Conservation (phyloP, 2,113 vertebrate species). For the Amblyopsis rosae region DNA sequence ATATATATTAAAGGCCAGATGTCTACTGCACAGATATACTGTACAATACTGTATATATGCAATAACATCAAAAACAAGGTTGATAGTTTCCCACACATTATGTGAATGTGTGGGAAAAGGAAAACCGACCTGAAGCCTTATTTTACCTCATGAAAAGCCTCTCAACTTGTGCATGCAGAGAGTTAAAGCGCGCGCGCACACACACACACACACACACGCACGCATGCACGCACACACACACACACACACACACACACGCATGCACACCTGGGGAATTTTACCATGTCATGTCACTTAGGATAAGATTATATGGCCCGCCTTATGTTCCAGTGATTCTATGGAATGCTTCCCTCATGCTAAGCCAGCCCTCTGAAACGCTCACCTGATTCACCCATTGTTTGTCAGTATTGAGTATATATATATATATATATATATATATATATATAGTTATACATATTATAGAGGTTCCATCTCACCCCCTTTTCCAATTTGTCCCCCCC, state of each 20-base stretch:
- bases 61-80: too few relatives aligned
- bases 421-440: too few relatives aligned
- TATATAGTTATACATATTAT: too few relatives aligned
- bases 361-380: constrained; percentile 8
- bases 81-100: neutral
- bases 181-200: too few relatives aligned
- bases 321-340: constrained; percentile 2
- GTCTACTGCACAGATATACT: too few relatives aligned
- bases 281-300: neutral
- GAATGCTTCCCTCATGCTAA: constrained; percentile 35
- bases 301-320: constrained; percentile 1
- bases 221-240: neutral
- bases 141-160: constrained; percentile 26
- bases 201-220: constrained; percentile 18
- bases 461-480: too few relatives aligned
- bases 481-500: too few relatives aligned
- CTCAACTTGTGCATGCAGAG: constrained; percentile 17
- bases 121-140: too few relatives aligned
- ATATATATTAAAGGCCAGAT: too few relatives aligned
- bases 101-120: neutral
- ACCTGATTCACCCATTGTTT: neutral
- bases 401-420: too few relatives aligned
- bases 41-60: too few relatives aligned
- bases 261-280: constrained; percentile 6
- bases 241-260: constrained; percentile 19